Conservation (phyloP, 2,797 vertebrate genomes). For the Sebastes oblongus region DNA sequence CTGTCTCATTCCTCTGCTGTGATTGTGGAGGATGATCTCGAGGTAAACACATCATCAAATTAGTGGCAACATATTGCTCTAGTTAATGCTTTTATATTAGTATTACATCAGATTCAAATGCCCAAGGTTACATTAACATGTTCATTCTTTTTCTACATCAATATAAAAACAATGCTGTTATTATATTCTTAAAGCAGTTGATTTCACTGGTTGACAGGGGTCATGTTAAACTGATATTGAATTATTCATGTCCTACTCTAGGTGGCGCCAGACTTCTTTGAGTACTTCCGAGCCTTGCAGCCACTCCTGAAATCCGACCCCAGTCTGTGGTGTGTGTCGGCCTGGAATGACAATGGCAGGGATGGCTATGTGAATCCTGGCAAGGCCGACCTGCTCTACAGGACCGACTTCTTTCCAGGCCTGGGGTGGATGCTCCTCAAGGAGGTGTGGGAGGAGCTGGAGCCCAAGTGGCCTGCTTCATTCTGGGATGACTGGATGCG, state of each 20-base stretch:
- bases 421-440: constrained; percentile 90
- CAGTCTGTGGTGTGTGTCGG: constrained; percentile 91
- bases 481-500: constrained; percentile 99
- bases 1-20: constrained; percentile 86
- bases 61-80: neutral
- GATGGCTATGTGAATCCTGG: constrained; percentile 86
- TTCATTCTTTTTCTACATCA: neutral
- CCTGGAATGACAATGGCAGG: constrained; percentile 96
- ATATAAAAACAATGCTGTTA: neutral
- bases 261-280: constrained; percentile 94
- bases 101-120: neutral
- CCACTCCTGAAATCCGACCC: constrained; percentile 82
- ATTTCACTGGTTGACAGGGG: neutral
- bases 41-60: constrained; percentile 70
- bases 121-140: neutral
- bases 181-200: neutral
- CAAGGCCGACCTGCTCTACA: constrained; percentile 84
- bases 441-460: constrained; percentile 90
- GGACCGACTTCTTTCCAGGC: constrained; percentile 95
- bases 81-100: neutral
- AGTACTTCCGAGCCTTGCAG: constrained; percentile 89
- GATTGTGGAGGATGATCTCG: constrained; percentile 95
- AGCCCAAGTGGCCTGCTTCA: constrained; percentile 91
- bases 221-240: neutral
- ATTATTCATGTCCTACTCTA: constrained; percentile 55